Conservation (phyloP, 2,797 vertebrate species). For the Gastrophryne carolinensis region DNA sequence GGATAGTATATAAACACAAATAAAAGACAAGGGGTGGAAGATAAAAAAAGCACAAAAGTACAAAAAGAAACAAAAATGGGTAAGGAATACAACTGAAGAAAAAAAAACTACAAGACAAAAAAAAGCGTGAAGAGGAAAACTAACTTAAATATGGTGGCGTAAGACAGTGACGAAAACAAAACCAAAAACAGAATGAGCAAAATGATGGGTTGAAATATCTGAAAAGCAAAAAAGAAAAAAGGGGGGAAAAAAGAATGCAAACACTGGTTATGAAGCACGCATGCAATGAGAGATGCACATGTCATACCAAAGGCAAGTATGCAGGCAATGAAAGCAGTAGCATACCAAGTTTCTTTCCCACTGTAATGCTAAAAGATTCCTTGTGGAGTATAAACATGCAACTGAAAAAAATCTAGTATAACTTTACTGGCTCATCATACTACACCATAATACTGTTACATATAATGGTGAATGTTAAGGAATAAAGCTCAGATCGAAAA, state of each 20-base stretch:
- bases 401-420: conserved; percentile 25
- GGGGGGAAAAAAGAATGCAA: conserved; percentile 79
- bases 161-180: conserved; percentile 88
- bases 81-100: conserved; percentile 71
- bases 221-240: conserved; percentile 81
- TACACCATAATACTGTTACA: background rate
- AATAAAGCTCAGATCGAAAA: background rate
- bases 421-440: background rate
- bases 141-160: conserved; percentile 88
- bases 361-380: conserved; percentile 69
- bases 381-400: conserved; percentile 65
- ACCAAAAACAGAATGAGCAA: conserved; percentile 87
- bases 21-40: conserved; percentile 52
- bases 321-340: conserved; percentile 68
- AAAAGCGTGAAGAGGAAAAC: conserved; percentile 88
- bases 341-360: conserved; percentile 68
- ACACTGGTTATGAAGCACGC: conserved; percentile 93
- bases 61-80: conserved; percentile 72
- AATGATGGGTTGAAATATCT: conserved; percentile 90
- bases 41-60: conserved; percentile 58
- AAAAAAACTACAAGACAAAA: conserved; percentile 83
- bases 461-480: background rate
- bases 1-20: conserved; percentile 70
- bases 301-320: conserved; percentile 81
- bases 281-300: conserved; percentile 92